These are phyloP conservation scores for Hyposoter didymator DNA, from an alignment of 2,888 invertebrate species.

Conservation along the genomic window DNA sequence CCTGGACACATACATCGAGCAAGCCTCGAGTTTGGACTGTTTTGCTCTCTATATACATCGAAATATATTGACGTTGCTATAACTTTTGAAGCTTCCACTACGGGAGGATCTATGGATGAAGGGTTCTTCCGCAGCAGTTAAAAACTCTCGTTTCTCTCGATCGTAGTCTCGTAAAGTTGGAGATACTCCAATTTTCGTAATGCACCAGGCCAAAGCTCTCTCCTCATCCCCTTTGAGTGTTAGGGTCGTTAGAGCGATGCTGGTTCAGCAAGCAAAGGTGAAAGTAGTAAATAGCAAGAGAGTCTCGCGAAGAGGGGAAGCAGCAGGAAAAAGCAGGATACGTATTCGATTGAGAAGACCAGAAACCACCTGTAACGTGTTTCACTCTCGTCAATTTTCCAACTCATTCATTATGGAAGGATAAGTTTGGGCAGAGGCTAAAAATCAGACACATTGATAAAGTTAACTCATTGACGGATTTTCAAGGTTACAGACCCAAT, in stretches of 20 bases:
- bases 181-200: slow-evolving; percentile 82
- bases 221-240: slow-evolving; percentile 6
- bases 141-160: slow-evolving; percentile 60
- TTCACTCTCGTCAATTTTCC: neutral
- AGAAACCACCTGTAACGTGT: slow-evolving; percentile 30
- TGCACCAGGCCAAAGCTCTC: slow-evolving; percentile 71
- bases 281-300: slow-evolving; percentile 34
- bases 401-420: neutral
- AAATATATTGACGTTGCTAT: slow-evolving; percentile 27
- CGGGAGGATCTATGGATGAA: slow-evolving; percentile 40
- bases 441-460: neutral
- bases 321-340: neutral
- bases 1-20: slow-evolving; percentile 17
- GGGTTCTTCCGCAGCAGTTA: slow-evolving; percentile 45
- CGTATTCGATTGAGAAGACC: slow-evolving; percentile 2
- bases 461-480: neutral
- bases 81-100: slow-evolving; percentile 43
- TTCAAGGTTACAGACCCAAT: neutral
- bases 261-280: slow-evolving; percentile 18
- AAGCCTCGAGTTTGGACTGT: slow-evolving; percentile 17
- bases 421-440: neutral
- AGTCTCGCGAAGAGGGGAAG: slow-evolving; percentile 19
- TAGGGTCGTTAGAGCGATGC: slow-evolving; percentile 28
- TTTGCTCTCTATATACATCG: slow-evolving; percentile 9
- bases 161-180: slow-evolving; percentile 76